Evolutionary conservation across 2,888 invertebrate species (phyloP).

Genomic region (Drosophila emarginata): DNA sequence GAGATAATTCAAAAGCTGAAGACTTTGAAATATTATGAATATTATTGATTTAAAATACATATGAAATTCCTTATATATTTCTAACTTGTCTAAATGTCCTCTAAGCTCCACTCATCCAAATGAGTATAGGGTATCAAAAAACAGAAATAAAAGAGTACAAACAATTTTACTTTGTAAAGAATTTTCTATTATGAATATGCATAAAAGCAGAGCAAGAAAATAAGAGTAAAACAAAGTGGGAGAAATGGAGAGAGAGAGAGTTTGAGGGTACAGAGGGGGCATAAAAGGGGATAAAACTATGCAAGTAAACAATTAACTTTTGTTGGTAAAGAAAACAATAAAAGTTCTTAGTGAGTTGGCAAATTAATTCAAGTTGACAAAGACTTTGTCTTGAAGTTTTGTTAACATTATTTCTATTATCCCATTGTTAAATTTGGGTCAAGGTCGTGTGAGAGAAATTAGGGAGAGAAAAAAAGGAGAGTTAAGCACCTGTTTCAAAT

Average conservation of each 20-base stretch:
- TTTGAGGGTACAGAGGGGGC: neutral
- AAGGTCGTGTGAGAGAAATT: constrained; percentile 51
- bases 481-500: constrained; percentile 55
- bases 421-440: constrained; percentile 51
- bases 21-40: too few relatives aligned
- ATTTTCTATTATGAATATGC: constrained; percentile 44
- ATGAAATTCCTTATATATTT: too few relatives aligned
- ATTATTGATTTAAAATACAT: too few relatives aligned
- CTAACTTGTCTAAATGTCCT: neutral
- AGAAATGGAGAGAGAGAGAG: neutral
- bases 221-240: neutral
- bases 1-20: too few relatives aligned
- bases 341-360: constrained; percentile 27
- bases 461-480: neutral
- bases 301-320: constrained; percentile 66
- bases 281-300: constrained; percentile 30
- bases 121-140: neutral
- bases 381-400: constrained; percentile 26
- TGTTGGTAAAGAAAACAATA: constrained; percentile 17
- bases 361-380: constrained; percentile 51
- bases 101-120: neutral
- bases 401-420: constrained; percentile 34
- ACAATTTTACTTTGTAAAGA: neutral
- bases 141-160: neutral
- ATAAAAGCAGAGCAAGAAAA: constrained; percentile 12